A percentile compares a stretch with the other conserved stretches of the same genome.
phyloP scores from a whole-genome alignment of 2,888 invertebrate species.

The Drosophila birchii region DNA sequence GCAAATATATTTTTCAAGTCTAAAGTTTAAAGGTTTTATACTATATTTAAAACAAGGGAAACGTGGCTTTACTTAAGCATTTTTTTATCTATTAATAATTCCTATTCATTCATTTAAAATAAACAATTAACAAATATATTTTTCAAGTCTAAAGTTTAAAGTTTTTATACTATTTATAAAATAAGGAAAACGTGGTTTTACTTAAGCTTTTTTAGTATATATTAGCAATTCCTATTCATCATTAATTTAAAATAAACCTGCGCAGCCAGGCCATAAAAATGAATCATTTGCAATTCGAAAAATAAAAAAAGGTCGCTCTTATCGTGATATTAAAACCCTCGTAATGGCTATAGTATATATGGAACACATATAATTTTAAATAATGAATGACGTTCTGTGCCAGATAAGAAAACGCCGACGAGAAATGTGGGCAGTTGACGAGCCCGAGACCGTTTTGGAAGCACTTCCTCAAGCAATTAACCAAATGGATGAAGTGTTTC shows the following conservation, averaged over 20 bases:
- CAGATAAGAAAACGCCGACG: conserved; percentile 46
- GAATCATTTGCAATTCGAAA: conserved; percentile 26
- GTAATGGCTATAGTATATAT: conserved; percentile 14
- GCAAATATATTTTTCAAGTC: too few relatives aligned
- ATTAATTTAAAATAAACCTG: background rate
- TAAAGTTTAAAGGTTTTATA: too few relatives aligned
- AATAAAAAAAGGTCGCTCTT: conserved; percentile 11
- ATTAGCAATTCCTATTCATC: too few relatives aligned
- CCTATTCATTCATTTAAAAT: background rate
- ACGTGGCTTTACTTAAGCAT: too few relatives aligned
- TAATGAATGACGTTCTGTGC: conserved; percentile 46
- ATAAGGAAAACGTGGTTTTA: background rate
- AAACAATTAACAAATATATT: background rate
- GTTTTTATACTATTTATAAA: background rate
- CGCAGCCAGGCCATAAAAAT: background rate
- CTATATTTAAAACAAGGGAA: too few relatives aligned
- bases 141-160: too few relatives aligned
- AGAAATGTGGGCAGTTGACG: background rate
- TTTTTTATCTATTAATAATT: too few relatives aligned
- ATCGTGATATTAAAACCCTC: conserved; percentile 21
- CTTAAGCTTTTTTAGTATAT: too few relatives aligned
- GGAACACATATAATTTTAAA: conserved; percentile 10
- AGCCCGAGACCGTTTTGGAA: conserved; percentile 9
- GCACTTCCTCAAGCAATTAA: conserved; percentile 71
- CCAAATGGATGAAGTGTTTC: conserved; percentile 52